Percentiles rank a stretch among this genome's conserved stretches.
Evolutionary conservation across 2,797 vertebrate genomes (phyloP).

Genomic region (Meda fulgida): DNA sequence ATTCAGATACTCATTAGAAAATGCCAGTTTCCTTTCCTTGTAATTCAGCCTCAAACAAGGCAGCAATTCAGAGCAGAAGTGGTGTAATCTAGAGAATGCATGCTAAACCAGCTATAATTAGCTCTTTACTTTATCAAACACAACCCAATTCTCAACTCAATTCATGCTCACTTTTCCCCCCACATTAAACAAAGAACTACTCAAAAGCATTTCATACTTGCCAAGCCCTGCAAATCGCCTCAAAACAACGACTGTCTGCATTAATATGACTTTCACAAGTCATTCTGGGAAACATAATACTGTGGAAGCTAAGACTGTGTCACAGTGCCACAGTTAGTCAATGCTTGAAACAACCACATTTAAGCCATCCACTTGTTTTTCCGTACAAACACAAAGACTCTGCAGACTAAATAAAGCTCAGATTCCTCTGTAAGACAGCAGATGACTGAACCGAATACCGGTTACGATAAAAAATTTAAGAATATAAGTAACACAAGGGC

Average conservation of each 20-base stretch:
- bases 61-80: conserved; percentile 77
- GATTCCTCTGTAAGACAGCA: background rate
- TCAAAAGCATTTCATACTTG: conserved; percentile 20
- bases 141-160: conserved; percentile 64
- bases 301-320: conserved; percentile 35
- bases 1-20: conserved; percentile 83
- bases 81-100: conserved; percentile 79
- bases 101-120: conserved; percentile 82
- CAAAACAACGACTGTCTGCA: background rate
- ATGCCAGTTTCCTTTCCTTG: conserved; percentile 78
- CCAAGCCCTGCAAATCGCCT: background rate
- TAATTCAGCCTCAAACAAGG: conserved; percentile 82
- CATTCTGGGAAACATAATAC: conserved; percentile 11
- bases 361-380: conserved; percentile 49
- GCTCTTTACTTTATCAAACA: conserved; percentile 78
- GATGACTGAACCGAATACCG: background rate
- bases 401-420: conserved; percentile 18
- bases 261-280: background rate
- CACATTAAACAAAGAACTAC: conserved; percentile 58
- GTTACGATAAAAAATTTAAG: background rate
- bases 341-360: conserved; percentile 44
- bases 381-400: conserved; percentile 17
- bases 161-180: conserved; percentile 60
- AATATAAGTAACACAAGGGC: background rate
- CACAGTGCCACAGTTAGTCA: conserved; percentile 28